Conservation (phyloP, 2,888 invertebrate species). For the Steinernema carpocapsae region DNA sequence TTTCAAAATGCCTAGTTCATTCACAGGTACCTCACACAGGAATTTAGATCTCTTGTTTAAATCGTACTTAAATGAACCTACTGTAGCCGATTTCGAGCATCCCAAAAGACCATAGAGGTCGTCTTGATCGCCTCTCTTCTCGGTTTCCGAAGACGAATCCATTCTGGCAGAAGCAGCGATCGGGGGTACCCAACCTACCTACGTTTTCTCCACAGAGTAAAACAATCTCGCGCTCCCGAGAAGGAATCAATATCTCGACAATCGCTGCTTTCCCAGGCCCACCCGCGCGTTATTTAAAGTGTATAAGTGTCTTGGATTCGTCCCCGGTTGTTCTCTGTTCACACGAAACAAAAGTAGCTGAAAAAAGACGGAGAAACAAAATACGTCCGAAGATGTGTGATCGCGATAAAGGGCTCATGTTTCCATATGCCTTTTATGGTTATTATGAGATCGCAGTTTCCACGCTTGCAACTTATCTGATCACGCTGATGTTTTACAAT, state of each 20-base stretch:
- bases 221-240: slow-evolving; percentile 6
- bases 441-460: background rate
- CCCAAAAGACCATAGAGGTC: slow-evolving; percentile 22
- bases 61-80: background rate
- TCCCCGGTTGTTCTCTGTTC: background rate
- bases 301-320: background rate
- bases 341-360: too few relatives aligned
- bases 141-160: slow-evolving; percentile 2
- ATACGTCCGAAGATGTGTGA: background rate
- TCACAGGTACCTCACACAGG: background rate
- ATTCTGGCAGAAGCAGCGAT: background rate
- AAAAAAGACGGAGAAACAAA: background rate
- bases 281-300: slow-evolving; percentile 17
- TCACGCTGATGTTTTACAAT: background rate
- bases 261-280: slow-evolving; percentile 4
- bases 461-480: background rate
- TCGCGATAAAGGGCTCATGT: background rate
- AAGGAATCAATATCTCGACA: slow-evolving; percentile 25
- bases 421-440: background rate
- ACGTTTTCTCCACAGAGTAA: background rate
- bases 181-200: background rate
- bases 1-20: background rate
- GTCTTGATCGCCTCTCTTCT: too few relatives aligned
- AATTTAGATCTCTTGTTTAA: too few relatives aligned
- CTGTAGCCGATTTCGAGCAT: background rate